phyloP scores from a whole-genome alignment of 2,113 vertebrate genomes.

The Hypanus sabinus region DNA sequence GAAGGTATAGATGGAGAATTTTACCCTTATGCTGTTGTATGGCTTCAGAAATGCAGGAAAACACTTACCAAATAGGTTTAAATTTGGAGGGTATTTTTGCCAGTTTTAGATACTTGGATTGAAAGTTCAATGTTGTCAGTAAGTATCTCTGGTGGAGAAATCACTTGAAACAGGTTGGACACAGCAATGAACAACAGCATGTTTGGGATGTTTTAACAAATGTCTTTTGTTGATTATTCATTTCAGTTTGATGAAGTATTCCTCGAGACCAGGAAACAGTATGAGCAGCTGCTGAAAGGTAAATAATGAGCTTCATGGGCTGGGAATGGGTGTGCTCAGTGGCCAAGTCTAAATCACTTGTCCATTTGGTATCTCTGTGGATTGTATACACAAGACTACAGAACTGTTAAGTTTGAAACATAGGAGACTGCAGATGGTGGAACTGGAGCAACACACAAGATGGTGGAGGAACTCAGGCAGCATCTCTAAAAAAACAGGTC shows the following conservation, averaged over 20 bases:
- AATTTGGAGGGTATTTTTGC: neutral
- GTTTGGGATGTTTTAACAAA: neutral
- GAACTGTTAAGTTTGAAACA: neutral
- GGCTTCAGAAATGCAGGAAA: neutral
- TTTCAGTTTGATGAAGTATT: constrained; percentile 74
- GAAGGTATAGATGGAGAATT: neutral
- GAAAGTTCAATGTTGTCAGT: neutral
- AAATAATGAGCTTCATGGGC: neutral
- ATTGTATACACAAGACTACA: neutral
- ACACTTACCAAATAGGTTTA: neutral
- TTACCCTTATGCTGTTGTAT: neutral
- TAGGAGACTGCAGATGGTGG: too few relatives aligned
- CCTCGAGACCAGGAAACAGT: constrained; percentile 67
- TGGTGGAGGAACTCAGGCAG: too few relatives aligned
- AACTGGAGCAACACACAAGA: too few relatives aligned
- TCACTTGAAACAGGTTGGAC: neutral
- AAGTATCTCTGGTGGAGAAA: neutral
- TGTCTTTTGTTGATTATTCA: constrained; percentile 23
- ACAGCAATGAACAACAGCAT: neutral
- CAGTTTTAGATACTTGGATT: neutral
- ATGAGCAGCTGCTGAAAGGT: constrained; percentile 69
- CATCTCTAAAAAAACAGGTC: too few relatives aligned
- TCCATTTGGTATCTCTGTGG: neutral
- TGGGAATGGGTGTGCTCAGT: neutral
- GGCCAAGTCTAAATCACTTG: neutral